phyloP scores from a whole-genome alignment of 2,113 vertebrate species.

The Leptodactylus fuscus region DNA sequence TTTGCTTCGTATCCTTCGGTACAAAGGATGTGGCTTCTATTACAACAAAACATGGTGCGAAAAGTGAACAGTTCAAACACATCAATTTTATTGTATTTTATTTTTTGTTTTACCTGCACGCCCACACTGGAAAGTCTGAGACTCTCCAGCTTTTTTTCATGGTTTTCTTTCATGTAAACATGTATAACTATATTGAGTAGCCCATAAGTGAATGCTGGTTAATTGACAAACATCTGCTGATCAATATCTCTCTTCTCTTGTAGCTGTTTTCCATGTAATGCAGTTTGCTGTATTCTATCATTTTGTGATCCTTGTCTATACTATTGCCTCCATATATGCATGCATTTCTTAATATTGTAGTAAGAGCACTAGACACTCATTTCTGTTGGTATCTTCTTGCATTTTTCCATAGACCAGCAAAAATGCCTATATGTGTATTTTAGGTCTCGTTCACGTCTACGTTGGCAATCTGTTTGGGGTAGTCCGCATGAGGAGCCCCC shows the following conservation, averaged over 20 bases:
- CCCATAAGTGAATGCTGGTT: slow-evolving; percentile 30
- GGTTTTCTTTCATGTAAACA: slow-evolving; percentile 20
- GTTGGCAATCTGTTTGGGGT: too few relatives aligned
- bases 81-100: slow-evolving; percentile 71
- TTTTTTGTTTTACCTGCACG: slow-evolving; percentile 71
- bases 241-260: slow-evolving; percentile 12
- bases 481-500: too few relatives aligned
- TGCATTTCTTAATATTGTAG: too few relatives aligned
- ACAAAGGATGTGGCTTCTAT: slow-evolving; percentile 85
- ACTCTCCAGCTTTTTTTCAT: slow-evolving; percentile 72
- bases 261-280: background rate
- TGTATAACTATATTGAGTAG: slow-evolving; percentile 25
- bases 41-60: slow-evolving; percentile 80
- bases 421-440: too few relatives aligned
- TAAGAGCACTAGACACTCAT: too few relatives aligned
- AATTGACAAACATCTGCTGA: slow-evolving; percentile 27
- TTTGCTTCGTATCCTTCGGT: slow-evolving; percentile 78
- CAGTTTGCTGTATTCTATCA: background rate
- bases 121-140: slow-evolving; percentile 96
- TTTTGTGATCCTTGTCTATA: background rate
- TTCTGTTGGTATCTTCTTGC: too few relatives aligned
- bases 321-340: too few relatives aligned
- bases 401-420: too few relatives aligned
- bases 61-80: slow-evolving; percentile 65
- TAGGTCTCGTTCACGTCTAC: too few relatives aligned